A percentile compares a stretch with the other conserved stretches of the same genome.
These are phyloP conservation scores for Pogonocichla stellata DNA, from an alignment of 2,113 vertebrate genomes.

Conservation along the genomic window DNA sequence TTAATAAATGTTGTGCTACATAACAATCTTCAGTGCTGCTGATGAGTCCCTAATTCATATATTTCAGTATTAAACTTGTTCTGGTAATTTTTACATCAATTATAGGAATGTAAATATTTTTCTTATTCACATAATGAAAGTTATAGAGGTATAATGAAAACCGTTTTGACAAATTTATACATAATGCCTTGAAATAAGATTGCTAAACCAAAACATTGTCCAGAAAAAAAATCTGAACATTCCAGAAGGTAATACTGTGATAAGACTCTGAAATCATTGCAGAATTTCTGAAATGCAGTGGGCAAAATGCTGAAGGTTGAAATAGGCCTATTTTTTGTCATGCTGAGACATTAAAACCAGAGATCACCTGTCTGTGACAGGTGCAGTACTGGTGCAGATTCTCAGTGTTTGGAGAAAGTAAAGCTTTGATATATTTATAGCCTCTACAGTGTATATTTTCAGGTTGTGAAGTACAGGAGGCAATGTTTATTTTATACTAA, in stretches of 20 bases:
- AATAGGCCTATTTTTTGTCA: not conserved
- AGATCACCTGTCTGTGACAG: not conserved
- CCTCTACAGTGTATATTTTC: not conserved
- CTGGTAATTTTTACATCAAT: not conserved
- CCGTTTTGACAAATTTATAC: not conserved
- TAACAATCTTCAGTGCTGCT: not conserved
- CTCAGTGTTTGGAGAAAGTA: not conserved
- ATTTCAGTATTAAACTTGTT: not conserved
- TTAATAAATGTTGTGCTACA: not conserved
- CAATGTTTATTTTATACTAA: not conserved
- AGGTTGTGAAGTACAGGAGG: not conserved
- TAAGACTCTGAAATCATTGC: not conserved
- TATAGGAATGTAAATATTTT: not conserved
- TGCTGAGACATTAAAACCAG: not conserved
- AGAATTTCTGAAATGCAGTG: not conserved
- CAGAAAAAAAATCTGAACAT: not conserved
- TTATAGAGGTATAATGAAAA: not conserved
- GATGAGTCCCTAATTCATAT: not conserved
- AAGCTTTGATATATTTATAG: not conserved
- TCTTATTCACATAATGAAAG: not conserved
- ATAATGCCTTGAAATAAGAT: not conserved
- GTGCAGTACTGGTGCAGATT: not conserved
- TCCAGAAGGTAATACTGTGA: not conserved
- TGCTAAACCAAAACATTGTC: not conserved
- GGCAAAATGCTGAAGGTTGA: not conserved